phyloP scores from a whole-genome alignment of 2,797 vertebrate genomes.

The Rhabdophis nuchalis region DNA sequence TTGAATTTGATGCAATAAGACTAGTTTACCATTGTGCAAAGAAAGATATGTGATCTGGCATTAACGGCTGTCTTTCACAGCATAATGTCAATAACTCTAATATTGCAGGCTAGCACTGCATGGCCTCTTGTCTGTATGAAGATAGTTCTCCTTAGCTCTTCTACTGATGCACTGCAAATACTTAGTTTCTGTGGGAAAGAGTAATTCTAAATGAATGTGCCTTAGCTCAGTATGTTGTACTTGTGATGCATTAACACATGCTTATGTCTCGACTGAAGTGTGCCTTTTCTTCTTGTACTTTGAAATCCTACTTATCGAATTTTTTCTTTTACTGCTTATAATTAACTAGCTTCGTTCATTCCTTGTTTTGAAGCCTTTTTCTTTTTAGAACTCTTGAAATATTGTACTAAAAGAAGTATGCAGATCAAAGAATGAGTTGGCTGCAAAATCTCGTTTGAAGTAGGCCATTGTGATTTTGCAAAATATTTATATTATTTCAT shows the following conservation, averaged over 20 bases:
- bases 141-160: background rate
- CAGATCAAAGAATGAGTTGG: background rate
- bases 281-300: background rate
- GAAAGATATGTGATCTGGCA: background rate
- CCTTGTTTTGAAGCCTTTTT: background rate
- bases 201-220: conserved; percentile 16
- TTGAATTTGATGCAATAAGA: conserved; percentile 1
- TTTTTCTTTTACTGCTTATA: background rate
- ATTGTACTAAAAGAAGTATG: background rate
- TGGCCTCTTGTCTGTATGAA: conserved; percentile 18
- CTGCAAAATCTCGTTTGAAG: background rate
- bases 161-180: conserved; percentile 11
- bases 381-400: background rate
- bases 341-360: background rate
- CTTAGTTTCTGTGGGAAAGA: background rate
- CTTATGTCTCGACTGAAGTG: background rate
- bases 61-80: conserved; percentile 15
- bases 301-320: background rate
- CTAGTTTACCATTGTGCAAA: conserved; percentile 37
- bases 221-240: conserved; percentile 12
- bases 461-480: background rate
- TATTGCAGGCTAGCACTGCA: conserved; percentile 3
- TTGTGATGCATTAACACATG: background rate
- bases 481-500: background rate
- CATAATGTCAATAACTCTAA: background rate